Evolutionary conservation across 2,113 vertebrate genomes (phyloP).

Genomic region (Sarotherodon lohbergeri): DNA sequence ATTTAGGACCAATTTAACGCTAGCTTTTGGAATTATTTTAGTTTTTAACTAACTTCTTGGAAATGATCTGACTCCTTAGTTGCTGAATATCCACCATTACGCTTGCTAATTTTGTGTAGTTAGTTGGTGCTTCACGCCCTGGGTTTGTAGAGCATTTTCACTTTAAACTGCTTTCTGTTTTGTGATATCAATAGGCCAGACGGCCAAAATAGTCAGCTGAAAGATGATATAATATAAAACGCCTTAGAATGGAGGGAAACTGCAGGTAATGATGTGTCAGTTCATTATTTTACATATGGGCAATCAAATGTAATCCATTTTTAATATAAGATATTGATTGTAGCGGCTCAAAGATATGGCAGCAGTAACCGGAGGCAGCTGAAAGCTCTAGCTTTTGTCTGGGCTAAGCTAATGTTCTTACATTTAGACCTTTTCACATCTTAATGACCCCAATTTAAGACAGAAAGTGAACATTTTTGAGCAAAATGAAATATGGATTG

Average conservation of each 20-base stretch:
- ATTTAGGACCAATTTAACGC: neutral
- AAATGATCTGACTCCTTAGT: neutral
- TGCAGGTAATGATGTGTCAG: neutral
- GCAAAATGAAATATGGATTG: conserved; percentile 54
- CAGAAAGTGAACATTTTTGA: conserved; percentile 52
- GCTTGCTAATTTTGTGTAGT: neutral
- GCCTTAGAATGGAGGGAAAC: neutral
- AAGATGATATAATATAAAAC: neutral
- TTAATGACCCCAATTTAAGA: conserved; percentile 46
- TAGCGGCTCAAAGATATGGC: neutral
- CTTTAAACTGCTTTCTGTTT: neutral
- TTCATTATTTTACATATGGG: neutral
- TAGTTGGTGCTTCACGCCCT: neutral
- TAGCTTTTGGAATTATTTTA: neutral
- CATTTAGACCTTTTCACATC: conserved; percentile 44
- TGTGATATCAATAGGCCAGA: neutral
- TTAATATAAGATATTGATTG: neutral
- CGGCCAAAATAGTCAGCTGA: neutral
- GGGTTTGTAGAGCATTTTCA: neutral
- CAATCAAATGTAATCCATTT: neutral
- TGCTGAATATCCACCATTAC: neutral
- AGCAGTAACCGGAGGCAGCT: neutral
- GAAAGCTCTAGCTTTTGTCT: neutral
- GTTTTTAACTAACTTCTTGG: neutral
- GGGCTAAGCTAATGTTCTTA: neutral